phyloP scores from a whole-genome alignment of 1,140 invertebrate species.

The Patella vulgata region DNA sequence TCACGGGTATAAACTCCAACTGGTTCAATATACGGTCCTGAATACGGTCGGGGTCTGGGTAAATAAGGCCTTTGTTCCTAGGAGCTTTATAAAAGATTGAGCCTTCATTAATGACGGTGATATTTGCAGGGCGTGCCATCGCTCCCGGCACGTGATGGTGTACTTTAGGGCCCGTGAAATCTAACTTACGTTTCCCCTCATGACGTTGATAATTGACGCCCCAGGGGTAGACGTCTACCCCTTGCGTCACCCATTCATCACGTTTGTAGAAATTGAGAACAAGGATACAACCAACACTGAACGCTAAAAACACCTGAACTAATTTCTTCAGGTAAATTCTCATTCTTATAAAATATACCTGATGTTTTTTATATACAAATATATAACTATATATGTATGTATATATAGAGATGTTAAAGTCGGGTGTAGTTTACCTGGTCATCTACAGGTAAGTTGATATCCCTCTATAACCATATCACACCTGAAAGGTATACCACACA shows the following conservation, averaged over 20 bases:
- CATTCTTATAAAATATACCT: constrained; percentile 7
- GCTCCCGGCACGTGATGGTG: constrained; percentile 25
- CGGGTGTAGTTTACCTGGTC: neutral
- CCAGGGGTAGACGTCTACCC: constrained; percentile 10
- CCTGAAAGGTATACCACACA: neutral
- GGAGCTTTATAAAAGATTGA: neutral
- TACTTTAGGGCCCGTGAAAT: constrained; percentile 4
- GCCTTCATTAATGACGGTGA: neutral
- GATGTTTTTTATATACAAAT: neutral
- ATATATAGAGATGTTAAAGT: neutral
- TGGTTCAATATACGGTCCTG: constrained; percentile 49
- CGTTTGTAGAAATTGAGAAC: constrained; percentile 37
- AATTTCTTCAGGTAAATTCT: constrained; percentile 22
- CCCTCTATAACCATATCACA: neutral
- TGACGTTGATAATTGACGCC: constrained; percentile 3
- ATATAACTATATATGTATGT: neutral
- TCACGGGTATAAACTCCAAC: constrained; percentile 37
- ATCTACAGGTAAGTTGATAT: neutral
- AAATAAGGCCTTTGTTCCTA: constrained; percentile 14
- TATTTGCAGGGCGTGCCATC: neutral
- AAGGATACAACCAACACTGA: constrained; percentile 22
- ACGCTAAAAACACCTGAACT: constrained; percentile 13
- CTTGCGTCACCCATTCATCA: constrained; percentile 16
- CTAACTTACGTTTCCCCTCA: neutral
- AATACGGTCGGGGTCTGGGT: constrained; percentile 30